Percentiles rank a stretch among this genome's conserved stretches.
Conservation (phyloP, 1,140 invertebrate species). For the Kradibia gibbosae region DNA sequence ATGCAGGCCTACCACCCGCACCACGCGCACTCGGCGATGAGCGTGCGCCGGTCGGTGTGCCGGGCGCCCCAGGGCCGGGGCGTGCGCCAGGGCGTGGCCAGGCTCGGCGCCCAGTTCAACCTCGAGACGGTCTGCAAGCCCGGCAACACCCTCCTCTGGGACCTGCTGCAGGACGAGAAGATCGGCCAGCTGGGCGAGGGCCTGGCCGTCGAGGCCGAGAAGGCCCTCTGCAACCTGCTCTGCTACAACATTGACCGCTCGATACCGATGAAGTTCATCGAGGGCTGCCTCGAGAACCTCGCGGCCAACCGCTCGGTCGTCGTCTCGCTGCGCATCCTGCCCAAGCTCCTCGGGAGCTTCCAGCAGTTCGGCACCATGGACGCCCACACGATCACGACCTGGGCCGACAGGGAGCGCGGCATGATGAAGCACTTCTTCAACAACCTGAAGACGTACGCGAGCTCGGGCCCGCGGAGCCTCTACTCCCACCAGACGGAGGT, state of each 20-base stretch:
- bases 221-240: constrained; percentile 88
- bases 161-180: constrained; percentile 92
- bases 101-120: constrained; percentile 75
- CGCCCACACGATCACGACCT: constrained; percentile 87
- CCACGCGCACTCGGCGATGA: constrained; percentile 61
- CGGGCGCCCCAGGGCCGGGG: constrained; percentile 59
- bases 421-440: constrained; percentile 96
- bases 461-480: constrained; percentile 68
- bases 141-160: constrained; percentile 93
- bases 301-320: constrained; percentile 90
- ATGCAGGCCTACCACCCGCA: constrained; percentile 70
- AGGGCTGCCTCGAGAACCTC: constrained; percentile 93
- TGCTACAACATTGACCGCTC: constrained; percentile 91
- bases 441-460: constrained; percentile 81
- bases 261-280: constrained; percentile 94
- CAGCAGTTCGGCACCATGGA: constrained; percentile 89
- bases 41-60: constrained; percentile 62
- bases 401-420: constrained; percentile 90
- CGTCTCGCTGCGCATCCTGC: constrained; percentile 88
- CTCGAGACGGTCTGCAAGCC: constrained; percentile 88
- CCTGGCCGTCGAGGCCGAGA: constrained; percentile 91
- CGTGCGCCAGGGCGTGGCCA: constrained; percentile 60
- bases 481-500: constrained; percentile 93
- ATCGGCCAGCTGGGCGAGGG: constrained; percentile 90
- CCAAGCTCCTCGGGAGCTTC: constrained; percentile 93